Conservation (phyloP, 2,888 invertebrate species). For the Schizotus pectinicornis region DNA sequence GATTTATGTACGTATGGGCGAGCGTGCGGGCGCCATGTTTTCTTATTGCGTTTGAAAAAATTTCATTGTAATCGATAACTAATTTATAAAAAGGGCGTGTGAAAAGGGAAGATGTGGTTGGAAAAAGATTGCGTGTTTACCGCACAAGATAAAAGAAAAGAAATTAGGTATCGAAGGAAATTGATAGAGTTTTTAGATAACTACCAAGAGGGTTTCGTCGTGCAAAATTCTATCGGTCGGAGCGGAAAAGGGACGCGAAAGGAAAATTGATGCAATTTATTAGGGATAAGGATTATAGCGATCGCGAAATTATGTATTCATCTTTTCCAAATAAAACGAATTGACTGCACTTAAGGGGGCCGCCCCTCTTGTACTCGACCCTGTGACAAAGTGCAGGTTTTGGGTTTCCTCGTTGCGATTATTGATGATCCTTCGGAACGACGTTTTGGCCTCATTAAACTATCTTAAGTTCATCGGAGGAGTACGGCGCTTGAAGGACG, state of each 20-base stretch:
- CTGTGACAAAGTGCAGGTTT: slow-evolving; percentile 28
- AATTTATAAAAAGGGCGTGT: slow-evolving; percentile 29
- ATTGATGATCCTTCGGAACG: slow-evolving; percentile 30
- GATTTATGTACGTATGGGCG: slow-evolving; percentile 1
- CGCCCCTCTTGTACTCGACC: slow-evolving; percentile 9
- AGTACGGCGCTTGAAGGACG: slow-evolving; percentile 16
- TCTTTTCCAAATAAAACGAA: slow-evolving; percentile 26
- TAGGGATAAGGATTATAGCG: slow-evolving; percentile 13
- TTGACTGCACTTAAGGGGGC: slow-evolving; percentile 5
- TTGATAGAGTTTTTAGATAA: slow-evolving; percentile 37
- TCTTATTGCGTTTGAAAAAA: slow-evolving; percentile 8
- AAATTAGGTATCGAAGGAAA: slow-evolving; percentile 36
- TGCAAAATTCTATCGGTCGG: slow-evolving; percentile 4
- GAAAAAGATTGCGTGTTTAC: slow-evolving; percentile 34
- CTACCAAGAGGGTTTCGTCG: slow-evolving; percentile 18
- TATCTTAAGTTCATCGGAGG: slow-evolving; percentile 33
- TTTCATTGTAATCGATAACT: slow-evolving; percentile 25
- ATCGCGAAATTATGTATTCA: slow-evolving; percentile 29
- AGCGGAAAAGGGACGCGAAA: background rate
- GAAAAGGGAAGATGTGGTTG: slow-evolving; percentile 29
- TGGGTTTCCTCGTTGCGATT: slow-evolving; percentile 23
- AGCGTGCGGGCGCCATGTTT: background rate
- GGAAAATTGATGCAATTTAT: slow-evolving; percentile 32
- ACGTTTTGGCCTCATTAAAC: slow-evolving; percentile 34
- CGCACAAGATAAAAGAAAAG: slow-evolving; percentile 32